Base-by-base conservation (phyloP, 1,140 invertebrate genomes). In the Drosophila sulfurigaster region DNA sequence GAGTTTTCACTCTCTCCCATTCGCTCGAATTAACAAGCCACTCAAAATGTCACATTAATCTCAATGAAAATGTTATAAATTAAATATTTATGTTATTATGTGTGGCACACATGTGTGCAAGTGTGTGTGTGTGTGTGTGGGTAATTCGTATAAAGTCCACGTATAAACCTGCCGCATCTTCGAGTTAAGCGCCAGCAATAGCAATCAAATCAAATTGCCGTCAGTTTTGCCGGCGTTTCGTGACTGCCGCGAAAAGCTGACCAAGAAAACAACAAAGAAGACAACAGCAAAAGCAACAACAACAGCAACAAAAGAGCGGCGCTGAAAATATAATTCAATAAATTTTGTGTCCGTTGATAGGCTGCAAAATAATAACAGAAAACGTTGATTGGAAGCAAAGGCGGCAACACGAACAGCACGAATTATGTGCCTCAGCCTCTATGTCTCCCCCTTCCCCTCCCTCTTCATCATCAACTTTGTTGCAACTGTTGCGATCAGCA, bases 21-120 rank as follows among this genome's bases (percentile, higher is more conserved):
- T 11, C 16, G 28, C 46, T 11, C 10, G 16, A 20, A 28, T 16
- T 43, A 16, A 59, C 13, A 49, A 73, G 65, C 75, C 41, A 59
- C 74, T 83, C 75, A 78, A 57, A 85, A 66, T 85, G 81, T 69
- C 70, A 65, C 85, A 89, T 88, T 88, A 85, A 88, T 88, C 75
- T 88, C 81, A 89, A 88, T 88, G 73, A 88, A 87, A 75, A 75
- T 48, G 41, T 69, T 75, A 78, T 85, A 81, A 80, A 80, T 83
- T 77, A 85, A 79, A 64, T 64, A 65, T 45, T 20, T 57, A 20
- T 51, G 38, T 25, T 25, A 25, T 25, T 25, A 25, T 25, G 20
- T 25, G 20, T 25, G 20, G 20, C 20, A 25, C 20, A 25, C 20
- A 25, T 25, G 3, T 25, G 20, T 25, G 3, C 20, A 25, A 25